Conservation (phyloP, 2,888 invertebrate genomes). For the Zonitis immaculata region DNA sequence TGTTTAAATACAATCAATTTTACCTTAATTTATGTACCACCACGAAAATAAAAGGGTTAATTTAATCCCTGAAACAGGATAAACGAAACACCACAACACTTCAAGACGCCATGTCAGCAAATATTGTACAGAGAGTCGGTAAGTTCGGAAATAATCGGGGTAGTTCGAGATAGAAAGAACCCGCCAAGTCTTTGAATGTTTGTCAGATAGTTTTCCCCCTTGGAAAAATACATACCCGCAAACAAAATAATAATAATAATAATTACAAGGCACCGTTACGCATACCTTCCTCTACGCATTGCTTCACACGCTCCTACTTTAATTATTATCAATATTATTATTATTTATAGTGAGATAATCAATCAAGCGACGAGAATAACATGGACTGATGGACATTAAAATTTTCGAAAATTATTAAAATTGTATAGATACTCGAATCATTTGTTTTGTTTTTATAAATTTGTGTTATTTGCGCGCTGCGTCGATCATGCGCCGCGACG, state of each 20-base stretch:
- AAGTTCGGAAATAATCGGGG: slow-evolving; percentile 44
- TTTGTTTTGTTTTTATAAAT: neutral
- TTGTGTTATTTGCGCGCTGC: neutral
- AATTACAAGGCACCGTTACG: slow-evolving; percentile 35
- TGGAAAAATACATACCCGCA: slow-evolving; percentile 25
- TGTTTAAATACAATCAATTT: slow-evolving; percentile 16
- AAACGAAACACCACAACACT: slow-evolving; percentile 48
- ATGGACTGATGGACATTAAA: neutral
- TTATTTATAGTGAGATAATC: neutral
- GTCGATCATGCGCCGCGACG: slow-evolving; percentile 41
- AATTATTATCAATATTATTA: neutral
- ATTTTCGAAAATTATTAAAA: too few species aligned
- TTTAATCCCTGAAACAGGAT: slow-evolving; percentile 46
- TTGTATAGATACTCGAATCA: too few species aligned
- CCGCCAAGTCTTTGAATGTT: slow-evolving; percentile 44
- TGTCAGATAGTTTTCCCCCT: slow-evolving; percentile 36
- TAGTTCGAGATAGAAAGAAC: slow-evolving; percentile 46
- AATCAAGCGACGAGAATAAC: neutral
- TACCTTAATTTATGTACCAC: slow-evolving; percentile 44
- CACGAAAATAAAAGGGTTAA: slow-evolving; percentile 44
- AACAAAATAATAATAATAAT: slow-evolving; percentile 30
- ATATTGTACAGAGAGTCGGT: slow-evolving; percentile 38
- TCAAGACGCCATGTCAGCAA: slow-evolving; percentile 54
- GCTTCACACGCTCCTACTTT: slow-evolving; percentile 28
- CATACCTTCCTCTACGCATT: slow-evolving; percentile 33